Percentiles rank a stretch among this genome's conserved stretches.
phyloP scores from a whole-genome alignment of 1,140 invertebrate species.

The Formica selysi region DNA sequence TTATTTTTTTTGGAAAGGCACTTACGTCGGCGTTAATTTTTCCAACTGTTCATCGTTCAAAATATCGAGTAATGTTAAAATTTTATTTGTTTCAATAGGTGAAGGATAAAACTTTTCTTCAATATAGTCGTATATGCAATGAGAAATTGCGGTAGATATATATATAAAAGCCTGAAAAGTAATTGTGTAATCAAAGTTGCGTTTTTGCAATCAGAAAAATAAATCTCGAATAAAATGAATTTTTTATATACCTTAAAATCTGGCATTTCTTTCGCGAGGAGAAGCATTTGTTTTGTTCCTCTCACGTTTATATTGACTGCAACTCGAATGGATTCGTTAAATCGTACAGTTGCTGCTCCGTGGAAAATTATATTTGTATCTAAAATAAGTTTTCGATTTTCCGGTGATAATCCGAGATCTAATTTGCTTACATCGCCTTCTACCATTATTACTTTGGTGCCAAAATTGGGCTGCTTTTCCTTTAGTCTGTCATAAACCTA shows the following conservation, averaged over 20 bases:
- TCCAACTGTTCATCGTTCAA: conserved; percentile 82
- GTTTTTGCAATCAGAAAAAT: conserved; percentile 56
- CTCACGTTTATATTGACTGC: no score
- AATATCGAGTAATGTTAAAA: conserved; percentile 83
- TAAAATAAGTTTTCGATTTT: no score
- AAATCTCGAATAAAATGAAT: neutral
- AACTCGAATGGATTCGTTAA: no score
- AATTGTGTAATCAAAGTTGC: neutral
- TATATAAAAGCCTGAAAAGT: conserved; percentile 80
- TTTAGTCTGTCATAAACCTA: no score
- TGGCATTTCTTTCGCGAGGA: conserved; percentile 89
- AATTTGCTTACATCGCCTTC: no score
- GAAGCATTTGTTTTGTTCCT: no score
- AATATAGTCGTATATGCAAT: conserved; percentile 88
- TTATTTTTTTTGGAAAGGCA: conserved; percentile 1
- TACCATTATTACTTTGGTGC: no score
- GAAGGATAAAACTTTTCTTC: conserved; percentile 88
- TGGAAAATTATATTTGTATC: no score
- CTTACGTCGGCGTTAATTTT: conserved; percentile 84
- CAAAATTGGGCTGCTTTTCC: no score
- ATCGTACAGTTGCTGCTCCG: no score
- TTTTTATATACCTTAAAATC: conserved; percentile 88
- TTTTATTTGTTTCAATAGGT: conserved; percentile 84
- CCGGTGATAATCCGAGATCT: no score
- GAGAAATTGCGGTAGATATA: conserved; percentile 91